These are phyloP conservation scores for Melanogrammus aeglefinus DNA, from an alignment of 2,797 vertebrate species.

Conservation along the genomic window DNA sequence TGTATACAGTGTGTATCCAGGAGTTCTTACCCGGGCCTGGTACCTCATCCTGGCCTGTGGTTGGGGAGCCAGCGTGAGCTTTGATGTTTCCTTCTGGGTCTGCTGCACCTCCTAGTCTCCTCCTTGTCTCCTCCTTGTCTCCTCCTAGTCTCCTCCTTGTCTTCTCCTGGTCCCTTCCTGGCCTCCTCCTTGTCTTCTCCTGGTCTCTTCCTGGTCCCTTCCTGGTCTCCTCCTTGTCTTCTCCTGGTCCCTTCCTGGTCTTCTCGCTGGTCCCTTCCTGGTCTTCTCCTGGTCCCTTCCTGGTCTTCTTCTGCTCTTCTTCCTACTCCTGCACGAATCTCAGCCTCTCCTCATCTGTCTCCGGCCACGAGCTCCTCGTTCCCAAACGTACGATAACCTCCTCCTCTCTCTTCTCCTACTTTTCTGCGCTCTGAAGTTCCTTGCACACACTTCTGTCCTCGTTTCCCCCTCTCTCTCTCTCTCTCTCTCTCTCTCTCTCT, in stretches of 20 bases:
- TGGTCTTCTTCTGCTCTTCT: too few species aligned
- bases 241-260: too few species aligned
- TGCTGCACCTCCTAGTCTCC: conserved; percentile 44
- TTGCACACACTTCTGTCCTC: background rate
- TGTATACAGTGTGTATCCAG: conserved; percentile 18
- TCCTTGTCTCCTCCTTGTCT: too few species aligned
- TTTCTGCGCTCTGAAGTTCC: background rate
- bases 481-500: too few species aligned
- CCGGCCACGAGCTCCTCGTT: background rate
- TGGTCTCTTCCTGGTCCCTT: too few species aligned
- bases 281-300: too few species aligned
- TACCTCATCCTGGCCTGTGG: conserved; percentile 70
- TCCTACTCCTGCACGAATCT: conserved; percentile 34
- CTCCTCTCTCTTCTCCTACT: background rate
- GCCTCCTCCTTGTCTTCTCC: too few species aligned
- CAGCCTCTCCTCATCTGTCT: conserved; percentile 49
- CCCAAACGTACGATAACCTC: background rate
- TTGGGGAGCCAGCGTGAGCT: conserved; percentile 34
- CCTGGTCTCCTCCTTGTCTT: too few species aligned
- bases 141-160: too few species aligned
- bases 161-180: too few species aligned
- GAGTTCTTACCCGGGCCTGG: conserved; percentile 71
- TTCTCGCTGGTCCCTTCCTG: too few species aligned
- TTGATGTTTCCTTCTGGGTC: conserved; percentile 37
- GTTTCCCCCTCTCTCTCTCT: background rate